These are phyloP conservation scores for Sminthurinus aureus DNA, from an alignment of 2,888 invertebrate genomes.

Conservation along the genomic window DNA sequence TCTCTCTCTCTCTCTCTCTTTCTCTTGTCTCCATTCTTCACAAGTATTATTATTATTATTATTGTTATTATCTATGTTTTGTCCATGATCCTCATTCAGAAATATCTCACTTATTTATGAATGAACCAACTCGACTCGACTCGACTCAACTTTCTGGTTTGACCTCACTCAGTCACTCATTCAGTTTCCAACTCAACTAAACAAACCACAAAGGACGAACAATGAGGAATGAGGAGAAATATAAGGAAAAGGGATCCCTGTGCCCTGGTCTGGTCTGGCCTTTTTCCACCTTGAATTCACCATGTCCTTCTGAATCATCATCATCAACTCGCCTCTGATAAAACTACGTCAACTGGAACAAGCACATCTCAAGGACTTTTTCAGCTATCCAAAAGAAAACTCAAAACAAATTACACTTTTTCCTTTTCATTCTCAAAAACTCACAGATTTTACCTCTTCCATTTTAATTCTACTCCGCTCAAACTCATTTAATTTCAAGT, in stretches of 20 bases:
- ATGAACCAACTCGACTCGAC: constrained; percentile 26
- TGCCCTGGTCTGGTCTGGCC: neutral
- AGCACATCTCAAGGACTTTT: too few species aligned
- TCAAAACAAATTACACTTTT: neutral
- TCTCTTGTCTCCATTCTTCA: constrained; percentile 37
- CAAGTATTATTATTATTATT: constrained; percentile 25
- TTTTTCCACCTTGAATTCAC: constrained; percentile 10
- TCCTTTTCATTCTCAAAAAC: neutral
- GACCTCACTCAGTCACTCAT: neutral
- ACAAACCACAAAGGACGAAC: too few species aligned
- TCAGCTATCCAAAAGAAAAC: too few species aligned
- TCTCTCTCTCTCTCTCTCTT: constrained; percentile 18
- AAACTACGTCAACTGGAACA: too few species aligned
- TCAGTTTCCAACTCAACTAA: too few species aligned
- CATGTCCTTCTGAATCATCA: constrained; percentile 2
- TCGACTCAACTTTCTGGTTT: too few species aligned
- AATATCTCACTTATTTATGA: constrained; percentile 42
- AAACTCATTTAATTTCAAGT: neutral
- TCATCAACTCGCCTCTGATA: too few species aligned
- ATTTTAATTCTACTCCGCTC: too few species aligned
- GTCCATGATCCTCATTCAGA: constrained; percentile 39
- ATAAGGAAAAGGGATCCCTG: neutral
- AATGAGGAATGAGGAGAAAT: too few species aligned
- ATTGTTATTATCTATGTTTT: constrained; percentile 13
- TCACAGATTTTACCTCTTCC: constrained; percentile 5